These are phyloP conservation scores for Pachymerium ferrugineum DNA, from an alignment of 2,888 invertebrate species.

Conservation along the genomic window DNA sequence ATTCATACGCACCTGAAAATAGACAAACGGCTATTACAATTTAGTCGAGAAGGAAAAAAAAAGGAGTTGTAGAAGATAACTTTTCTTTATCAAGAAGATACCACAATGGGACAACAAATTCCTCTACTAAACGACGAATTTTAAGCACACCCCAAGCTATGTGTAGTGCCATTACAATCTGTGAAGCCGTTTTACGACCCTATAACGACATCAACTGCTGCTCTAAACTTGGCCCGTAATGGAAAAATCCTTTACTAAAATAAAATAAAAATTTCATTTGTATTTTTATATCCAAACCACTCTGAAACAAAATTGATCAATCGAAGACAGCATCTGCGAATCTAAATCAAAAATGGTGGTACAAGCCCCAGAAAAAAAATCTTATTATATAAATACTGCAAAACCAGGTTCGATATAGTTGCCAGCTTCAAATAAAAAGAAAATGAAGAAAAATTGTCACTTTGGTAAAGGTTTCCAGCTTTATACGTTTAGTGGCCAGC, in stretches of 20 bases:
- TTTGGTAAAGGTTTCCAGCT: slow-evolving; percentile 19
- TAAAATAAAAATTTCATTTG: slow-evolving; percentile 14
- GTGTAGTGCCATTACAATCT: neutral
- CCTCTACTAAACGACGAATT: slow-evolving; percentile 10
- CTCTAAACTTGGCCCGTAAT: neutral
- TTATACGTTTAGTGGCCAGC: slow-evolving; percentile 20
- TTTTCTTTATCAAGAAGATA: slow-evolving; percentile 1
- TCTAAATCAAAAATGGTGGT: neutral
- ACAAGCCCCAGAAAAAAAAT: neutral
- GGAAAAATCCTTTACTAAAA: neutral
- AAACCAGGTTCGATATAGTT: neutral
- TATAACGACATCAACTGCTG: neutral
- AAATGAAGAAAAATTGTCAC: slow-evolving; percentile 27
- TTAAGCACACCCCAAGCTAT: slow-evolving; percentile 1
- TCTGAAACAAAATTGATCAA: neutral
- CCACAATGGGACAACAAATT: neutral
- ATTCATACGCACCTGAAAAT: no score
- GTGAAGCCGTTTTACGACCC: slow-evolving; percentile 1
- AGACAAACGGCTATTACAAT: no score
- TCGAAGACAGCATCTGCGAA: neutral
- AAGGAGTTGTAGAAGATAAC: neutral
- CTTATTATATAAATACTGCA: neutral
- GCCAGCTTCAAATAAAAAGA: slow-evolving; percentile 19
- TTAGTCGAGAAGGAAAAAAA: no score
- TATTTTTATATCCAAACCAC: neutral